These are phyloP conservation scores for Cecidostiba fungosa DNA, from an alignment of 2,888 invertebrate genomes.

Conservation along the genomic window DNA sequence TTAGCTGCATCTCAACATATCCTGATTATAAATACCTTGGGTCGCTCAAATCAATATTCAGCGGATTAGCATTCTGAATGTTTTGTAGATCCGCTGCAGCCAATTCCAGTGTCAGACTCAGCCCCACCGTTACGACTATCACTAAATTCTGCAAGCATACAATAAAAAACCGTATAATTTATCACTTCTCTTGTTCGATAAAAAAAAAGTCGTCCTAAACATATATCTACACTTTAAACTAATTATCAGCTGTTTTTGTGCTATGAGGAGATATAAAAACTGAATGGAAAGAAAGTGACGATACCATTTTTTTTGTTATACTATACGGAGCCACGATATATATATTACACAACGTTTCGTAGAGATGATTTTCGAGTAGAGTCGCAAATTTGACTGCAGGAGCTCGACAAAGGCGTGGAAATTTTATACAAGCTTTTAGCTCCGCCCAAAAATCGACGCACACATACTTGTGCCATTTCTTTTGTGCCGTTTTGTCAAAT, in stretches of 20 bases:
- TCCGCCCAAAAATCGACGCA: conserved; percentile 58
- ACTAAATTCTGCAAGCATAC: conserved; percentile 26
- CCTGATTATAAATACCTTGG: conserved; percentile 48
- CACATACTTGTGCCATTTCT: conserved; percentile 30
- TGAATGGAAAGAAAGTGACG: neutral
- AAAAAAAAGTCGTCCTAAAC: neutral
- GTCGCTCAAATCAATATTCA: conserved; percentile 46
- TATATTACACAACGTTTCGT: neutral
- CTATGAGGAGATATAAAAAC: neutral
- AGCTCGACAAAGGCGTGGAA: conserved; percentile 56
- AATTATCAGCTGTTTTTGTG: neutral
- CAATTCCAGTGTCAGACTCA: neutral
- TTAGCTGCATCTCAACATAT: neutral
- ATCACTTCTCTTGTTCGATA: neutral
- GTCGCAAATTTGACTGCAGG: conserved; percentile 57
- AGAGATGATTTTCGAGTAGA: conserved; percentile 40
- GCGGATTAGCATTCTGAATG: conserved; percentile 47
- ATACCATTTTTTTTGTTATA: conserved; percentile 32
- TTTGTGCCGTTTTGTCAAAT: conserved; percentile 47
- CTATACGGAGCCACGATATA: neutral
- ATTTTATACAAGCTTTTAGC: conserved; percentile 62
- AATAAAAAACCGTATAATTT: conserved; percentile 25
- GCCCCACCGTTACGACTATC: neutral
- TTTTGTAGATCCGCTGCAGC: conserved; percentile 31
- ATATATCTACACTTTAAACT: neutral